Percentiles rank a stretch among this genome's conserved stretches.
Conservation (phyloP, 2,888 invertebrate species). For the Drosophila parthenogenetica region DNA sequence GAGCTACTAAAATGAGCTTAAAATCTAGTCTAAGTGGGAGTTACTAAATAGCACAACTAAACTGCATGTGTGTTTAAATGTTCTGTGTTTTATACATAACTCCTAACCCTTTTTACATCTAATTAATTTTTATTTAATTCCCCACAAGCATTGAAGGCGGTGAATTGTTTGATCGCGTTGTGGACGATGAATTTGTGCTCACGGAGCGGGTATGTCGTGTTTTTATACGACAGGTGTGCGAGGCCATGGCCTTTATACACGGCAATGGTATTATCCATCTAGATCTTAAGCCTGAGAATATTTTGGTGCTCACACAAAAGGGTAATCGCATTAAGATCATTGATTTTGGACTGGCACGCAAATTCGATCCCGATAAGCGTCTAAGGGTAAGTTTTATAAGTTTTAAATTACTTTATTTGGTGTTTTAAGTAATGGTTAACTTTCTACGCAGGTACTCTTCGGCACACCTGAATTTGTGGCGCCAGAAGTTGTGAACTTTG, state of each 20-base stretch:
- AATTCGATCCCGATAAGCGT: conserved; percentile 96
- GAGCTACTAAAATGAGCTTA: conserved; percentile 30
- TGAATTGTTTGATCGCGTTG: conserved; percentile 98
- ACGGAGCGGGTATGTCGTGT: conserved; percentile 98
- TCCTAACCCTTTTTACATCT: conserved; percentile 8
- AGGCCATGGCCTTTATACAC: conserved; percentile 99
- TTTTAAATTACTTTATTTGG: neutral
- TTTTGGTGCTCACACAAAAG: conserved; percentile 96
- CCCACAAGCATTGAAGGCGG: conserved; percentile 95
- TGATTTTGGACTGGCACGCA: conserved; percentile 98
- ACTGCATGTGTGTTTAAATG: conserved; percentile 18
- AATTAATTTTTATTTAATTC: neutral
- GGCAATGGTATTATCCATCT: conserved; percentile 97
- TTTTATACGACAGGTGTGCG: conserved; percentile 99
- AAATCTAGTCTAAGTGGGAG: conserved; percentile 20
- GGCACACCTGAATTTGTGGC: conserved; percentile 99
- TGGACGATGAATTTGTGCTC: conserved; percentile 98
- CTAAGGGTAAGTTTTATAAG: conserved; percentile 87
- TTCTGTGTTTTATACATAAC: conserved; percentile 11
- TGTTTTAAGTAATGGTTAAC: neutral
- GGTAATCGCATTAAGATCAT: conserved; percentile 99
- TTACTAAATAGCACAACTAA: conserved; percentile 21
- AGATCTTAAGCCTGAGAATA: conserved; percentile 99
- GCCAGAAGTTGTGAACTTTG: conserved; percentile 99
- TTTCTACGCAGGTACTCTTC: conserved; percentile 89